Evolutionary conservation across 2,113 vertebrate genomes (phyloP).

Genomic region (Diadophis punctatus): DNA sequence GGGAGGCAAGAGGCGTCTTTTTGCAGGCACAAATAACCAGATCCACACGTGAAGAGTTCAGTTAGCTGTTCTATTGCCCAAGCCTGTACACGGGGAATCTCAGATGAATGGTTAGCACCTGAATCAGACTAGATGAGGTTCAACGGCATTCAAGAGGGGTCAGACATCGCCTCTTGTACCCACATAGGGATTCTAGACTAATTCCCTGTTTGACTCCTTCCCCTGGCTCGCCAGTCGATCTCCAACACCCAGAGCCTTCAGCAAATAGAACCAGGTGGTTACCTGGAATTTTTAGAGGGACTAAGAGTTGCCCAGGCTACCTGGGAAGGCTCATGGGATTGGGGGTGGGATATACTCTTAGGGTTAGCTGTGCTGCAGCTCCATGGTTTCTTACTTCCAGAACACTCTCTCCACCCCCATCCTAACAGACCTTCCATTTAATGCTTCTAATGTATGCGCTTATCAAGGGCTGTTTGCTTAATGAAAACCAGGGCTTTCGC

Average conservation of each 20-base stretch:
- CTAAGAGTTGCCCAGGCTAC: background rate
- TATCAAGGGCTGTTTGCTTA: constrained; percentile 35
- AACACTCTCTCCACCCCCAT: rapidly evolving
- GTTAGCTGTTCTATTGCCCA: too few relatives aligned
- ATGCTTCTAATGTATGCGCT: background rate
- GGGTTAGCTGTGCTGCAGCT: background rate
- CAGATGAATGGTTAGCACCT: too few relatives aligned
- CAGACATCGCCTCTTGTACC: background rate
- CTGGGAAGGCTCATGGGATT: background rate
- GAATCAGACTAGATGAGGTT: too few relatives aligned
- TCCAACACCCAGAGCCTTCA: background rate
- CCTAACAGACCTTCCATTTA: background rate
- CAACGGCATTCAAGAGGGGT: too few relatives aligned
- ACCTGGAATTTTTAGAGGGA: background rate
- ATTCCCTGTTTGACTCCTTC: background rate
- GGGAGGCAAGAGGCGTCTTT: background rate
- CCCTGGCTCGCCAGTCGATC: background rate
- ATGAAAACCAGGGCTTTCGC: background rate
- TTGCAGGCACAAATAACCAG: background rate
- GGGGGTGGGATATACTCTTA: background rate
- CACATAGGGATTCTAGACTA: background rate
- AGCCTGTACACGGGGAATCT: too few relatives aligned
- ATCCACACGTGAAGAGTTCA: too few relatives aligned
- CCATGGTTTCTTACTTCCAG: background rate
- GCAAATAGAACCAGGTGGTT: background rate